These are phyloP conservation scores for Actinopyga echinites DNA, from an alignment of 53 echinoderm and acorn worm species.

Conservation along the genomic window DNA sequence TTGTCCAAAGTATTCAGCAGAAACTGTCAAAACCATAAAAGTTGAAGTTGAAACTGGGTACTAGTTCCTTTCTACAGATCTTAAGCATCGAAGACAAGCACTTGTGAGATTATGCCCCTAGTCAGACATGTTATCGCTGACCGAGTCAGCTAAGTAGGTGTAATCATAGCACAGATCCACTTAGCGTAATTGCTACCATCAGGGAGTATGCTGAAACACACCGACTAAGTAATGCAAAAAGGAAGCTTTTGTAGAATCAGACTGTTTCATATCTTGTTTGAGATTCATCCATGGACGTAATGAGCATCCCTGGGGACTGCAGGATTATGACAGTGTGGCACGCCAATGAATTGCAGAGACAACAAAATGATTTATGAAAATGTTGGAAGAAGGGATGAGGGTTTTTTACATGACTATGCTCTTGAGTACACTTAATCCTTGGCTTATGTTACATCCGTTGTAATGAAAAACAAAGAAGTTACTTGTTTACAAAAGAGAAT, in stretches of 20 bases:
- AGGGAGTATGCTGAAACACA: conserved; percentile 15
- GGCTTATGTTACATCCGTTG: too few relatives aligned
- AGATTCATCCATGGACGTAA: background rate
- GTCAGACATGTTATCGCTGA: conserved; percentile 3
- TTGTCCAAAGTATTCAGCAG: too few relatives aligned
- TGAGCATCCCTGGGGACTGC: background rate
- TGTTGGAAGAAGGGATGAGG: background rate
- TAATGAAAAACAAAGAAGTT: too few relatives aligned
- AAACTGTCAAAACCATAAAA: too few relatives aligned
- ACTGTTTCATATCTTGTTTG: conserved; percentile 13
- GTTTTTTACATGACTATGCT: too few relatives aligned
- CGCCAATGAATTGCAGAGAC: background rate
- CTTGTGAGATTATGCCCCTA: conserved; percentile 32
- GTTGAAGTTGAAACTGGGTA: too few relatives aligned
- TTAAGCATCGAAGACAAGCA: background rate
- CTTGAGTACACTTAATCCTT: too few relatives aligned
- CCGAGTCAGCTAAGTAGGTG: conserved; percentile 31
- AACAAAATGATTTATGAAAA: conserved; percentile 22
- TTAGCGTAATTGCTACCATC: conserved; percentile 34
- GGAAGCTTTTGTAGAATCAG: background rate
- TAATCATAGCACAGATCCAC: conserved; percentile 29
- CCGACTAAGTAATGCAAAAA: background rate
- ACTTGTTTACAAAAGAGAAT: too few relatives aligned
- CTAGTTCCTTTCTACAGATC: too few relatives aligned
- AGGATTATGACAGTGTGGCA: conserved; percentile 16